Evolutionary conservation across 2,888 invertebrate species (phyloP).

Genomic region (Drosophila emarginata): DNA sequence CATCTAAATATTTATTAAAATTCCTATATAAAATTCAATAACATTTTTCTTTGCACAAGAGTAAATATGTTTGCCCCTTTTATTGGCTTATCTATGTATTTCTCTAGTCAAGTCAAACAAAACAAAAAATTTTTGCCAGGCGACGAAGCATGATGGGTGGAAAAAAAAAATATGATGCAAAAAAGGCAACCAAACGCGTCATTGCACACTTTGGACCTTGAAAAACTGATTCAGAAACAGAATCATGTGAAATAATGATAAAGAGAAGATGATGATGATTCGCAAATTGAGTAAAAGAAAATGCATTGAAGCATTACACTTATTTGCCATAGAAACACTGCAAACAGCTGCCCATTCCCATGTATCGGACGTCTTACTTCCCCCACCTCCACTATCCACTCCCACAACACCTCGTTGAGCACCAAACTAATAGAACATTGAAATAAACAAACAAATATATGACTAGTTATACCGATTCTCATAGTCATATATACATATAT

Average conservation of each 20-base stretch:
- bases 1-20: not conserved
- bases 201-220: conserved; percentile 48
- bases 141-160: conserved; percentile 42
- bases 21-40: conserved; percentile 3
- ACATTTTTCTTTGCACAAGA: not conserved
- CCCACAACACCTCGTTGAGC: conserved; percentile 6
- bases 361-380: conserved; percentile 21
- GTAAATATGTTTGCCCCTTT: not conserved
- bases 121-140: conserved; percentile 34
- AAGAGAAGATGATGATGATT: conserved; percentile 7
- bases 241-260: conserved; percentile 3
- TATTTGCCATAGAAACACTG: conserved; percentile 13
- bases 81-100: conserved; percentile 28
- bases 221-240: conserved; percentile 1
- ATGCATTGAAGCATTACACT: conserved; percentile 49
- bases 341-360: conserved; percentile 1
- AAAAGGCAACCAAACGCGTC: conserved; percentile 44
- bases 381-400: conserved; percentile 42
- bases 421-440: conserved; percentile 21
- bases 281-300: conserved; percentile 25
- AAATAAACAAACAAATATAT: conserved; percentile 17
- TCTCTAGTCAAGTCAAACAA: conserved; percentile 10
- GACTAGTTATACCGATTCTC: conserved; percentile 6
- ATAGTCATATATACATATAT: not conserved
- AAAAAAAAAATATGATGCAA: not conserved